Conservation (phyloP, 2,113 vertebrate species). For the Leucopsar rothschildi region DNA sequence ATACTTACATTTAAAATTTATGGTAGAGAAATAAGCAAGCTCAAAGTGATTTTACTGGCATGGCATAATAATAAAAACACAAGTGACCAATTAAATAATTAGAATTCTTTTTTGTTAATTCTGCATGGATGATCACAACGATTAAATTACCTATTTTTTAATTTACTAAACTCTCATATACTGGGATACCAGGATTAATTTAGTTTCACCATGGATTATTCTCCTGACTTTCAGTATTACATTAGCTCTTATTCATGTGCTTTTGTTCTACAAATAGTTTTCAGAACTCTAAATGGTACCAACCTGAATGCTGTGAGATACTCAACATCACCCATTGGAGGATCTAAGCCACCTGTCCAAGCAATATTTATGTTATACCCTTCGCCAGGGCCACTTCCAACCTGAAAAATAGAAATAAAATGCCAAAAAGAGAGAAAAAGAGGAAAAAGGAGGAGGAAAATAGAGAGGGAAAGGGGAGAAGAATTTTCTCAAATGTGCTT, state of each 20-base stretch:
- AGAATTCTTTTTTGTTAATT: background rate
- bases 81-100: background rate
- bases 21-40: background rate
- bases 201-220: background rate
- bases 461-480: background rate
- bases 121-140: background rate
- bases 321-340: constrained; percentile 79
- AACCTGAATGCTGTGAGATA: constrained; percentile 83
- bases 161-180: background rate
- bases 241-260: background rate
- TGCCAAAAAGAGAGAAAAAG: constrained; percentile 7
- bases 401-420: constrained; percentile 65
- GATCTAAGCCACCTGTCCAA: constrained; percentile 84
- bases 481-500: constrained; percentile 66
- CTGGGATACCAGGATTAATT: background rate
- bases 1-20: background rate
- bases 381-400: constrained; percentile 74
- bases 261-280: constrained; percentile 1
- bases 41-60: background rate
- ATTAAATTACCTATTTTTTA: background rate
- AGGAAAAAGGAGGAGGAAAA: background rate
- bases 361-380: constrained; percentile 80
- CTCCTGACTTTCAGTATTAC: background rate
- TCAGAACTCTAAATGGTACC: constrained; percentile 34
- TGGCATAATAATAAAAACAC: background rate